These are phyloP conservation scores for Parazoanthus darwini DNA, from an alignment of 92 coral and sea anemone genomes.

Conservation along the genomic window DNA sequence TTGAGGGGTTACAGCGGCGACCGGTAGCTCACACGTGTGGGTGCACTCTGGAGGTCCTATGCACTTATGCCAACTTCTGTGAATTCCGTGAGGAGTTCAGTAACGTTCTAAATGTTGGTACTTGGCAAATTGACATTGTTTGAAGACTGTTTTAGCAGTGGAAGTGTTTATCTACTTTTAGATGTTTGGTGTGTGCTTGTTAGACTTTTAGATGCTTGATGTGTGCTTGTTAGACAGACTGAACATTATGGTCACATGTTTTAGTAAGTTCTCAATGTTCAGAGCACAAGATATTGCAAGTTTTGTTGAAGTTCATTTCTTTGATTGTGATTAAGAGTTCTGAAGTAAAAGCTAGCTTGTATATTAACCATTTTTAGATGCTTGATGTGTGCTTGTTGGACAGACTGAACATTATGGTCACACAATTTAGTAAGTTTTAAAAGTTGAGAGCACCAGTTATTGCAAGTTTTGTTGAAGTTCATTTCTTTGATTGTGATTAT, in stretches of 20 bases:
- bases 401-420: no score
- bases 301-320: conserved; percentile 21
- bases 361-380: no score
- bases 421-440: no score
- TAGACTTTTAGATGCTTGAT: no score
- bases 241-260: no score
- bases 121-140: conserved; percentile 30
- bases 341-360: conserved; percentile 32
- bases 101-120: conserved; percentile 29
- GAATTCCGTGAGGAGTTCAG: conserved; percentile 26
- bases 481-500: conserved; percentile 23
- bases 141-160: conserved; percentile 34
- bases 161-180: conserved; percentile 30
- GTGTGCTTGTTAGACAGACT: no score
- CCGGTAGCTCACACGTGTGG: conserved; percentile 33
- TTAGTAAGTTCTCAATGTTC: conserved; percentile 5
- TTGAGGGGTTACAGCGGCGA: conserved; percentile 31
- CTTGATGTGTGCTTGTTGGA: no score
- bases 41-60: conserved; percentile 21
- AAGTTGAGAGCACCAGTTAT: conserved; percentile 27
- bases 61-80: conserved; percentile 25
- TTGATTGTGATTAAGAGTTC: conserved; percentile 28
- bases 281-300: conserved; percentile 24
- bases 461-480: conserved; percentile 23
- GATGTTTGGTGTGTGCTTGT: conserved; percentile 30